These are phyloP conservation scores for Norana najaformis DNA, from an alignment of 2,888 invertebrate genomes.

Conservation along the genomic window DNA sequence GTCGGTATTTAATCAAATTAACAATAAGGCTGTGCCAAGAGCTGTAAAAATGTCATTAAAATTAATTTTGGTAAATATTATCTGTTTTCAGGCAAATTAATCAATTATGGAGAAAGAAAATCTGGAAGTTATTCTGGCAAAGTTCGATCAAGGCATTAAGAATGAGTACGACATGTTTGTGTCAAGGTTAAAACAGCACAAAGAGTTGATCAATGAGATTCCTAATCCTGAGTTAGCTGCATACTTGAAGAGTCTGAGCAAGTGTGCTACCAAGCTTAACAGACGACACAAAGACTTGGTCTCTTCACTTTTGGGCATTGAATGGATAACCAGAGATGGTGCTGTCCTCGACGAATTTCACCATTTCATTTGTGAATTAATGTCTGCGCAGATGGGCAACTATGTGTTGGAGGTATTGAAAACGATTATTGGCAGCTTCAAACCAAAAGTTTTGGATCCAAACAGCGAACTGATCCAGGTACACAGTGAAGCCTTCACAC, in stretches of 20 bases:
- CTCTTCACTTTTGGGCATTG: slow-evolving; percentile 44
- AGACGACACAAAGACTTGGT: slow-evolving; percentile 50
- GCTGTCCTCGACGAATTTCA: slow-evolving; percentile 68
- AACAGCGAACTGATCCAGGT: neutral
- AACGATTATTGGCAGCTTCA: slow-evolving; percentile 70
- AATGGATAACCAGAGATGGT: slow-evolving; percentile 50
- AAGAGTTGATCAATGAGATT: neutral
- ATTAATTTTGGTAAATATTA: slow-evolving; percentile 13
- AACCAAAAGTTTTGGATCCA: slow-evolving; percentile 59
- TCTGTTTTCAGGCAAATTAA: slow-evolving; percentile 8
- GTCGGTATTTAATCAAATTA: no score
- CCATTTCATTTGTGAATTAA: slow-evolving; percentile 71
- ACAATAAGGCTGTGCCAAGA: no score
- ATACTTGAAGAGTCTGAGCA: slow-evolving; percentile 46
- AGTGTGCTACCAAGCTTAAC: slow-evolving; percentile 49
- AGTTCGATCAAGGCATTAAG: neutral
- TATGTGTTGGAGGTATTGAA: slow-evolving; percentile 68
- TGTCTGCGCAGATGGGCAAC: slow-evolving; percentile 73
- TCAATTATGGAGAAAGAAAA: neutral
- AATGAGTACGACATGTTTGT: slow-evolving; percentile 14
- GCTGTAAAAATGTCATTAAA: neutral
- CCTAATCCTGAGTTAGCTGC: slow-evolving; percentile 41
- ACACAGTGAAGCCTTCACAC: slow-evolving; percentile 67
- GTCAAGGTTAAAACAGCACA: neutral
- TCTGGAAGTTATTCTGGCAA: neutral